Conservation (phyloP, 2,888 invertebrate genomes). For the Heliconius ismenius region DNA sequence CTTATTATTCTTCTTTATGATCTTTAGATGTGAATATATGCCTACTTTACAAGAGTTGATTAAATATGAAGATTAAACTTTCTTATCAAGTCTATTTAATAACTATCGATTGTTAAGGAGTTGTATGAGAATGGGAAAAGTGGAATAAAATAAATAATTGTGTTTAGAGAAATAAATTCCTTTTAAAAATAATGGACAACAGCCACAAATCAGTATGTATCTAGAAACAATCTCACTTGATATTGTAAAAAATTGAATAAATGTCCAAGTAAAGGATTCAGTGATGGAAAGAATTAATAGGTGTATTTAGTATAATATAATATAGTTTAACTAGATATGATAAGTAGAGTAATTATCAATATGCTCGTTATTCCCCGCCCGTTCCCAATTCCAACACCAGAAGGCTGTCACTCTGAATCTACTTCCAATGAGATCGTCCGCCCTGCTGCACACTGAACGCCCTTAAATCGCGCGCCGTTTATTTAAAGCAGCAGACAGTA, state of each 20-base stretch:
- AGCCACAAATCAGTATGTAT: background rate
- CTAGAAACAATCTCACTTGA: background rate
- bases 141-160: background rate
- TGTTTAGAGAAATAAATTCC: background rate
- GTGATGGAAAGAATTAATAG: background rate
- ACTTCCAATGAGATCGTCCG: background rate
- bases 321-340: too few relatives aligned
- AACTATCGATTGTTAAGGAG: background rate
- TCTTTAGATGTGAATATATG: slow-evolving; percentile 4
- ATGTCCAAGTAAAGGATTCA: background rate
- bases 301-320: background rate
- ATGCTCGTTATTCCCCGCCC: slow-evolving; percentile 4
- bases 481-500: slow-evolving; percentile 10
- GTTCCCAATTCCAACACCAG: slow-evolving; percentile 1
- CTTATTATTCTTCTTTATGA: background rate
- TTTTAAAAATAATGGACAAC: background rate
- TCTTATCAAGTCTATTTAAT: background rate
- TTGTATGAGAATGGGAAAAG: background rate
- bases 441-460: slow-evolving; percentile 5
- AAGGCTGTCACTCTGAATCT: background rate
- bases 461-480: slow-evolving; percentile 1
- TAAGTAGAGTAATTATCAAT: background rate
- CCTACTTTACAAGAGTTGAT: slow-evolving; percentile 12
- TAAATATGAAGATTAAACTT: slow-evolving; percentile 2
- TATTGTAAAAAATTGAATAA: background rate